These are phyloP conservation scores for Xenus cinereus DNA, from an alignment of 2,113 vertebrate species.

Conservation along the genomic window DNA sequence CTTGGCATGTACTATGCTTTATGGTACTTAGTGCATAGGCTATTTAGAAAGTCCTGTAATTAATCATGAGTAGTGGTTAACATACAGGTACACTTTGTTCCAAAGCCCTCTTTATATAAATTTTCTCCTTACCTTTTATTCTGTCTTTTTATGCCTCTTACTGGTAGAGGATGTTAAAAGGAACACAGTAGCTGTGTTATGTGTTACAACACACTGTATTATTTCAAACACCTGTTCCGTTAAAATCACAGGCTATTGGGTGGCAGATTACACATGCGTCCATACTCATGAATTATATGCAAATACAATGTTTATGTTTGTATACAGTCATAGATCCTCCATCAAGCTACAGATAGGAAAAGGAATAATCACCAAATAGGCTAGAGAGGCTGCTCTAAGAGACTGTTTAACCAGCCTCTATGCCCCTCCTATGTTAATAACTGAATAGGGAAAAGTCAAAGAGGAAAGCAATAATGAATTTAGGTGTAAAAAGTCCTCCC, in stretches of 20 bases:
- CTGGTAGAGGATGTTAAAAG: background rate
- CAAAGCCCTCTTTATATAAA: background rate
- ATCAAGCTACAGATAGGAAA: background rate
- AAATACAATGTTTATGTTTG: background rate
- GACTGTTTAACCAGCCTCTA: background rate
- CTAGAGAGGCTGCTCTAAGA: background rate
- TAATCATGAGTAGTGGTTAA: background rate
- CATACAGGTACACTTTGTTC: background rate
- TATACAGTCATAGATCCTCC: background rate
- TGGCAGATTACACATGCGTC: background rate
- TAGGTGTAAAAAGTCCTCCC: background rate
- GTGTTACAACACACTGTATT: background rate
- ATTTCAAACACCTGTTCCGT: background rate
- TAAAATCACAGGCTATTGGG: background rate
- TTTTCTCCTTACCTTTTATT: background rate
- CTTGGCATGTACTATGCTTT: background rate
- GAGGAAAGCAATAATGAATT: background rate
- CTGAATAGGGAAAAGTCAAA: background rate
- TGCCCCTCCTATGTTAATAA: background rate
- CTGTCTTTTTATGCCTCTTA: background rate
- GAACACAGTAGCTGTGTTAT: background rate
- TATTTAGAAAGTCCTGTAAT: background rate
- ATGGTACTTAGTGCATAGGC: background rate
- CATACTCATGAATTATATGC: background rate
- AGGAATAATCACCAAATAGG: background rate